These are phyloP conservation scores for Anthopleura xanthogrammica DNA, from an alignment of 92 coral and sea anemone genomes.

Conservation along the genomic window DNA sequence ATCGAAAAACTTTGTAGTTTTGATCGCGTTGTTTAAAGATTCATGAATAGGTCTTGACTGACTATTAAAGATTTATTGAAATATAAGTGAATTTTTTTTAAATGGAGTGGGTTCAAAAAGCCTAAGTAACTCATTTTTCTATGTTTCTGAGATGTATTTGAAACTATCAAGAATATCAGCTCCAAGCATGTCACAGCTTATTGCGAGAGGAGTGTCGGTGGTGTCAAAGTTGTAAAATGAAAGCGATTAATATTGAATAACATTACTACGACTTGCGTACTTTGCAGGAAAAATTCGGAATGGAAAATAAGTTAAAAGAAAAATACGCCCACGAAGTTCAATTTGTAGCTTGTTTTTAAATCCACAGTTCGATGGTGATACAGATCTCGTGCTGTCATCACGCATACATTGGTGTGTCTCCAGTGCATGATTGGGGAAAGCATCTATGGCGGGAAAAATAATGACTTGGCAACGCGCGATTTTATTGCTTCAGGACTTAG, in stretches of 20 bases:
- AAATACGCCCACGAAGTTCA: slow-evolving; percentile 3
- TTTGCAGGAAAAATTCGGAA: background rate
- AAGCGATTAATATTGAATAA: background rate
- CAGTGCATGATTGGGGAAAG: no score
- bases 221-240: background rate
- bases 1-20: background rate
- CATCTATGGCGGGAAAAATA: no score
- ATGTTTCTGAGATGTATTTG: background rate
- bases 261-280: background rate
- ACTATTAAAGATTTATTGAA: slow-evolving; percentile 15
- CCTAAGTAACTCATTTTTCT: background rate
- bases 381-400: no score
- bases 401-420: no score
- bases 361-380: no score
- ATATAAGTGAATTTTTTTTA: background rate
- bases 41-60: slow-evolving; percentile 11
- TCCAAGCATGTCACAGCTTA: background rate
- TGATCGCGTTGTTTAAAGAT: slow-evolving; percentile 23
- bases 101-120: background rate
- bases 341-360: no score
- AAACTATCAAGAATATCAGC: background rate
- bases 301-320: background rate
- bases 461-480: no score
- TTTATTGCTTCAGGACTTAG: no score
- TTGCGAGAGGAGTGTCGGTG: background rate